These are phyloP conservation scores for Calameuta idolon DNA, from an alignment of 2,888 invertebrate species.

Conservation along the genomic window DNA sequence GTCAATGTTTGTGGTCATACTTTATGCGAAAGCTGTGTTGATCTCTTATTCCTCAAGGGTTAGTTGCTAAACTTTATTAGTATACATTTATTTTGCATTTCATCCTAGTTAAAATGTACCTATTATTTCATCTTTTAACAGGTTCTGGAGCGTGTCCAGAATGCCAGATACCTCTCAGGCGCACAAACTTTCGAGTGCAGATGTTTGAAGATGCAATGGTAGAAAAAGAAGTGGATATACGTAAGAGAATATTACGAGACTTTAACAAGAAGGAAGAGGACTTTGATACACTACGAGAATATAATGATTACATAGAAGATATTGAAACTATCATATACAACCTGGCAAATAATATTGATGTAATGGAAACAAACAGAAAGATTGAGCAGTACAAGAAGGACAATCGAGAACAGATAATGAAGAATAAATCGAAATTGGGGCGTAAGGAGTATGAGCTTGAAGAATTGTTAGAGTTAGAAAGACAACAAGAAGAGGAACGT, in stretches of 20 bases:
- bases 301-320: conserved; percentile 97
- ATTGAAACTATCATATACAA: conserved; percentile 93
- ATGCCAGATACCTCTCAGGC: conserved; percentile 87
- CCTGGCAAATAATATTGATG: conserved; percentile 88
- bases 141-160: conserved; percentile 96
- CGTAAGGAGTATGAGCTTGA: conserved; percentile 89
- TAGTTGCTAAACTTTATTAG: conserved; percentile 36
- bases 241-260: conserved; percentile 88
- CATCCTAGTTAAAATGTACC: background rate
- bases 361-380: conserved; percentile 87
- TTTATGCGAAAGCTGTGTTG: conserved; percentile 97
- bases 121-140: conserved; percentile 57
- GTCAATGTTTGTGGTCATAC: conserved; percentile 99
- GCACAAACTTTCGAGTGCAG: conserved; percentile 93
- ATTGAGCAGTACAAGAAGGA: conserved; percentile 93
- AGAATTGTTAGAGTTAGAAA: conserved; percentile 85
- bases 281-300: conserved; percentile 84
- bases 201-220: conserved; percentile 96
- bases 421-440: conserved; percentile 81
- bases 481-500: conserved; percentile 80
- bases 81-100: background rate
- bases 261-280: conserved; percentile 97
- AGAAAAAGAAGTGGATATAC: conserved; percentile 97
- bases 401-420: conserved; percentile 86
- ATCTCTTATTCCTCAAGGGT: conserved; percentile 95